phyloP scores from a whole-genome alignment of 2,113 vertebrate genomes.

The Pelecanus crispus region DNA sequence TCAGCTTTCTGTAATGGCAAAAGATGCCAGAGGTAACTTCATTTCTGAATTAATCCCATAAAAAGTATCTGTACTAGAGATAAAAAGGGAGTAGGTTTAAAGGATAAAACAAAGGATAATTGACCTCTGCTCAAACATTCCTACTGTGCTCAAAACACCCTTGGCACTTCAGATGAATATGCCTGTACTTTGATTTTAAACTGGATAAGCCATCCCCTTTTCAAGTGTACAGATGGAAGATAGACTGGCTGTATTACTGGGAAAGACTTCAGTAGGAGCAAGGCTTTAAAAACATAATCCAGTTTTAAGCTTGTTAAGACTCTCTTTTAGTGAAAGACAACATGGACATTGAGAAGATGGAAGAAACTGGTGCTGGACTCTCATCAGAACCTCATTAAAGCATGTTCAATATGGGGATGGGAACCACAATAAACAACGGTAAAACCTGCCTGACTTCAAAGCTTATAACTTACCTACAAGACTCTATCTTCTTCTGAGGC shows the following conservation, averaged over 20 bases:
- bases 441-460: neutral
- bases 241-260: neutral
- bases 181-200: conserved; percentile 35
- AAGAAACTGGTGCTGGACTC: neutral
- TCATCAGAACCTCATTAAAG: neutral
- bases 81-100: conserved; percentile 22
- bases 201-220: conserved; percentile 16
- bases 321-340: neutral
- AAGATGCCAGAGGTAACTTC: conserved; percentile 19
- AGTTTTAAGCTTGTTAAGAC: neutral
- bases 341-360: neutral
- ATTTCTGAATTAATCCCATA: conserved; percentile 7
- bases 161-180: conserved; percentile 18
- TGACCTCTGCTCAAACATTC: conserved; percentile 19
- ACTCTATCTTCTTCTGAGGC: neutral
- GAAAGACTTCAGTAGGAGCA: neutral
- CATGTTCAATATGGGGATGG: neutral
- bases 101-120: conserved; percentile 43
- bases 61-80: conserved; percentile 3
- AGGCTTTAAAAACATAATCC: neutral
- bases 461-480: neutral
- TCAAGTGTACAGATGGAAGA: neutral
- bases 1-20: neutral
- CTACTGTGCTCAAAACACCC: conserved; percentile 14
- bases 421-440: neutral